Evolutionary conservation across 2,113 vertebrate species (phyloP).

Genomic region (Collichthys lucidus): DNA sequence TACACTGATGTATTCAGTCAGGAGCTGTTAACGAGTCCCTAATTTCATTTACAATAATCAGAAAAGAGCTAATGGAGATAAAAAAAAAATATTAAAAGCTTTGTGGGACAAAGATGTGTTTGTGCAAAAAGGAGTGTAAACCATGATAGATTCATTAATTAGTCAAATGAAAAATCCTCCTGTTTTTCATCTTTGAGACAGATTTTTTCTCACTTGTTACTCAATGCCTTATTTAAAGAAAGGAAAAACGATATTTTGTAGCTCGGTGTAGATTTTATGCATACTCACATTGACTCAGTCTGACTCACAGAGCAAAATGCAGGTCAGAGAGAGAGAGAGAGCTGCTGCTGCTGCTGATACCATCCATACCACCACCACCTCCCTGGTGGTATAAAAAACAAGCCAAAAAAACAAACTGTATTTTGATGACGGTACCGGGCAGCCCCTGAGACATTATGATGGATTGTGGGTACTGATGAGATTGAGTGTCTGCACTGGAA

Average conservation of each 20-base stretch:
- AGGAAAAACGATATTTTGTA: conserved; percentile 15
- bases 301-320: conserved; percentile 58
- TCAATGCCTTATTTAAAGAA: not conserved
- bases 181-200: not conserved
- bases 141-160: not conserved
- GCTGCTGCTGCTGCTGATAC: conserved; percentile 16
- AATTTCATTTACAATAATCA: not conserved
- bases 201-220: no score
- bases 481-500: conserved; percentile 37
- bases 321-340: conserved; percentile 45
- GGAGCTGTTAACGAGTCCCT: not conserved
- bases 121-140: not conserved
- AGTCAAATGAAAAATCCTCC: not conserved
- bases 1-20: not conserved
- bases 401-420: conserved; percentile 55
- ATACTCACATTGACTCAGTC: conserved; percentile 38
- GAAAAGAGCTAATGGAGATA: not conserved
- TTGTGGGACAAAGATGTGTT: not conserved
- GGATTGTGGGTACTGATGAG: conserved; percentile 64
- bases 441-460: conserved; percentile 64
- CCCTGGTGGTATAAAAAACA: conserved; percentile 49
- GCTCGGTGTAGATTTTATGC: conserved; percentile 32
- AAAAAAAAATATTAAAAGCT: not conserved
- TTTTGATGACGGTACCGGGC: conserved; percentile 42
- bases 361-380: not conserved